These are phyloP conservation scores for Ceyx cyanopectus DNA, from an alignment of 2,113 vertebrate genomes.

Conservation along the genomic window DNA sequence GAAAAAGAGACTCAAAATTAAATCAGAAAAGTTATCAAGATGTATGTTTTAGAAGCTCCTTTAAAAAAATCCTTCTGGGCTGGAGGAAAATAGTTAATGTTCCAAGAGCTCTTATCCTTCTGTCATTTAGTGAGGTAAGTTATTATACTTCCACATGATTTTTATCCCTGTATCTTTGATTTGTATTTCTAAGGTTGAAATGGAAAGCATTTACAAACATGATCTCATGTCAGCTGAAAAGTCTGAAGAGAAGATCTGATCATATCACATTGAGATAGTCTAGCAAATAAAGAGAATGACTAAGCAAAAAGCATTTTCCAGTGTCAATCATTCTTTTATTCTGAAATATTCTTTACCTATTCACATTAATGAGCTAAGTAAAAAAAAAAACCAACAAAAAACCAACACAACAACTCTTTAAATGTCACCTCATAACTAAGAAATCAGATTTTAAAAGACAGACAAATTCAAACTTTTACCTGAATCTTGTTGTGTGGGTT, in stretches of 20 bases:
- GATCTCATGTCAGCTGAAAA: not conserved
- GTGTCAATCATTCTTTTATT: not conserved
- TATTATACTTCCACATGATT: not conserved
- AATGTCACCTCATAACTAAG: not conserved
- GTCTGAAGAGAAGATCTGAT: not conserved
- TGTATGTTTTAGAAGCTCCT: not conserved
- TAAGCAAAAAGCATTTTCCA: not conserved
- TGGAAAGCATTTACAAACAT: conserved; percentile 4
- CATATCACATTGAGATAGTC: not conserved
- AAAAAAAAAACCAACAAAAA: not conserved
- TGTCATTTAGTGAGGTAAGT: not conserved
- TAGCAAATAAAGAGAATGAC: not conserved
- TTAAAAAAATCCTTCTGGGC: not conserved
- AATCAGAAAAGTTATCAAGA: not conserved
- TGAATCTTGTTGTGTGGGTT: not conserved
- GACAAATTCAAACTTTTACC: not conserved
- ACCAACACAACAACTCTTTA: not conserved
- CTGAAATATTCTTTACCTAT: not conserved
- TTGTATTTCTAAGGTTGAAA: not conserved
- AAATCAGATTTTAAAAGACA: not conserved
- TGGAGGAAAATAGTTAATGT: not conserved
- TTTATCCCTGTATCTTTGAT: not conserved
- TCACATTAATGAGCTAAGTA: not conserved
- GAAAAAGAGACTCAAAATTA: not conserved
- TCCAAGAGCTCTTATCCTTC: not conserved